Evolutionary conservation across 2,113 vertebrate genomes (phyloP).

Genomic region (Saguinus imperator): DNA sequence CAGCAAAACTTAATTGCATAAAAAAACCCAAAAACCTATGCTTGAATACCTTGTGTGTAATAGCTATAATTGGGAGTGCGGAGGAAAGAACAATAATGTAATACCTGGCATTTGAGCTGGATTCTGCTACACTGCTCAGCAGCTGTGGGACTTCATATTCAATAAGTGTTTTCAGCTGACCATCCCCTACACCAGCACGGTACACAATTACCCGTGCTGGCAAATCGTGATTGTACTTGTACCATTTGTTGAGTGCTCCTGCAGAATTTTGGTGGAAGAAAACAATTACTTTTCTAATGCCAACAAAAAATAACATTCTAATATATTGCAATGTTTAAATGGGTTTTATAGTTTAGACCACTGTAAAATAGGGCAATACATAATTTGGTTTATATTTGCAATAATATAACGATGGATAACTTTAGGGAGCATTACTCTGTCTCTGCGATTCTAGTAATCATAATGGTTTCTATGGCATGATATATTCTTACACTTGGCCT

Average conservation of each 20-base stretch:
- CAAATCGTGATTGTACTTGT: conserved; percentile 61
- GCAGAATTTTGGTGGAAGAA: not conserved
- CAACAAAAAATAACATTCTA: not conserved
- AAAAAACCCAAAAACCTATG: not conserved
- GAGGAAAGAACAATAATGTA: not conserved
- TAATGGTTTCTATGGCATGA: not conserved
- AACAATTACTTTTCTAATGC: not conserved
- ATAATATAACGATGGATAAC: not conserved
- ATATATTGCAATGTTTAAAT: not conserved
- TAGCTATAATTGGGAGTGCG: not conserved
- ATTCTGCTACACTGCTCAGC: conserved; percentile 69
- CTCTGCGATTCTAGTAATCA: not conserved
- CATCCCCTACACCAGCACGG: conserved; percentile 79
- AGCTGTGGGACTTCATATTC: conserved; percentile 76
- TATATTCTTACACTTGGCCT: not conserved
- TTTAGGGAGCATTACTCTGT: not conserved
- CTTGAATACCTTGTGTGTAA: not conserved
- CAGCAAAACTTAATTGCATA: not conserved
- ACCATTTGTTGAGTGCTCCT: conserved; percentile 81
- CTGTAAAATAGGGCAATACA: not conserved
- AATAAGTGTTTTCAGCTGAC: conserved; percentile 68
- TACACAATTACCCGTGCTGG: conserved; percentile 79
- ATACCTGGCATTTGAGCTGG: conserved; percentile 52
- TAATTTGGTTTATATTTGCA: not conserved
- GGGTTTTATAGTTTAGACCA: not conserved